phyloP scores from a whole-genome alignment of 2,797 vertebrate species.

The Loris lydekkerianus region DNA sequence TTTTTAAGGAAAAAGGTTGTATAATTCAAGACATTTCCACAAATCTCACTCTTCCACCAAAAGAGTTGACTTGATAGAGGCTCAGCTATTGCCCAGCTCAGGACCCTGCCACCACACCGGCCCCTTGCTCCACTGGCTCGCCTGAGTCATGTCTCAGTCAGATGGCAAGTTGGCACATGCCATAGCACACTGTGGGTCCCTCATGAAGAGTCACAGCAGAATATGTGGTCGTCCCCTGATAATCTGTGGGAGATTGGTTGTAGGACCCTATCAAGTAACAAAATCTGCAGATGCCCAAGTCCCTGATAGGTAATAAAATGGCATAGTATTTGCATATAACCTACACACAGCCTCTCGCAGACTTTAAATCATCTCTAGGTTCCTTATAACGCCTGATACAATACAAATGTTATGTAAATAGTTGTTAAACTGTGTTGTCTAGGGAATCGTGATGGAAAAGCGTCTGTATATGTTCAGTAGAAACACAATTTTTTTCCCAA shows the following conservation, averaged over 20 bases:
- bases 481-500: background rate
- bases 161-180: background rate
- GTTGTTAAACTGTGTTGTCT: background rate
- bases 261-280: too few species aligned
- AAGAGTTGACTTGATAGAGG: background rate
- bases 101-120: background rate
- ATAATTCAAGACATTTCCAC: background rate
- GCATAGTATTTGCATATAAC: too few species aligned
- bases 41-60: background rate
- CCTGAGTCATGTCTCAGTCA: background rate
- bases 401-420: background rate
- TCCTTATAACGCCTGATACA: background rate
- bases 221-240: too few species aligned
- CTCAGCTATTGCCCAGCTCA: background rate
- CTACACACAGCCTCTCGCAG: background rate
- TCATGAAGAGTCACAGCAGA: background rate
- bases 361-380: background rate
- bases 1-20: slow-evolving; percentile 45
- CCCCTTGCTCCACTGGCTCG: background rate
- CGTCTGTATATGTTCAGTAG: background rate
- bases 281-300: too few species aligned
- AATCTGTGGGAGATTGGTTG: too few species aligned
- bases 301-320: too few species aligned
- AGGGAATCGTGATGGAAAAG: background rate
- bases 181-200: background rate